Evolutionary conservation across 2,888 invertebrate genomes (phyloP).

Genomic region (Plebejus argus): DNA sequence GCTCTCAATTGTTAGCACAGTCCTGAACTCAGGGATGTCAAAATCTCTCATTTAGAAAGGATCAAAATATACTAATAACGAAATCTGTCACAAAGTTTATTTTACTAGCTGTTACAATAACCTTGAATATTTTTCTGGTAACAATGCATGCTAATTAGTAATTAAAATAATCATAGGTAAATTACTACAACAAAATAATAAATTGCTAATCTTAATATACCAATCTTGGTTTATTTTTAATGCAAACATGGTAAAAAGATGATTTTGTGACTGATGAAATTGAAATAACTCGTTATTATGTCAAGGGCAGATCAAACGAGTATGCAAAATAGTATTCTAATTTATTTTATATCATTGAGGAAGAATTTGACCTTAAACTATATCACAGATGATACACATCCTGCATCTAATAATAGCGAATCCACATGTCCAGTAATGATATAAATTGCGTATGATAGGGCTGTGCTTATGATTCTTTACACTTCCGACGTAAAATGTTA

Average conservation of each 20-base stretch:
- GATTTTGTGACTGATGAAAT: background rate
- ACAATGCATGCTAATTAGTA: background rate
- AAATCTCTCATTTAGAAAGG: no score
- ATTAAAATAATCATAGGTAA: background rate
- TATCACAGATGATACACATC: constrained; percentile 21
- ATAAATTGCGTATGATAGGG: background rate
- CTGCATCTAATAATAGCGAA: constrained; percentile 16
- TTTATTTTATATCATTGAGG: constrained; percentile 7
- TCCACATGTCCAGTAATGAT: background rate
- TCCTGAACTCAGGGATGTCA: no score
- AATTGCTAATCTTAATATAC: background rate
- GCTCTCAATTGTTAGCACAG: no score
- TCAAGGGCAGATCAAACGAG: constrained; percentile 3
- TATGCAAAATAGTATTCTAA: background rate
- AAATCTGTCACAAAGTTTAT: no score
- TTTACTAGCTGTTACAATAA: no score
- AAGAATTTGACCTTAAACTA: constrained; percentile 15
- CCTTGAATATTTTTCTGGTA: background rate
- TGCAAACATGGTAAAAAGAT: background rate
- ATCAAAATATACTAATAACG: no score
- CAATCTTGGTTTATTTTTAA: background rate
- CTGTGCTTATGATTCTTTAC: background rate
- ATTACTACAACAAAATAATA: background rate
- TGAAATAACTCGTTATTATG: background rate
- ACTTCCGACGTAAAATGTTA: background rate